Base-by-base conservation (phyloP, 2,797 vertebrate species). In the Mus caroli region DNA sequence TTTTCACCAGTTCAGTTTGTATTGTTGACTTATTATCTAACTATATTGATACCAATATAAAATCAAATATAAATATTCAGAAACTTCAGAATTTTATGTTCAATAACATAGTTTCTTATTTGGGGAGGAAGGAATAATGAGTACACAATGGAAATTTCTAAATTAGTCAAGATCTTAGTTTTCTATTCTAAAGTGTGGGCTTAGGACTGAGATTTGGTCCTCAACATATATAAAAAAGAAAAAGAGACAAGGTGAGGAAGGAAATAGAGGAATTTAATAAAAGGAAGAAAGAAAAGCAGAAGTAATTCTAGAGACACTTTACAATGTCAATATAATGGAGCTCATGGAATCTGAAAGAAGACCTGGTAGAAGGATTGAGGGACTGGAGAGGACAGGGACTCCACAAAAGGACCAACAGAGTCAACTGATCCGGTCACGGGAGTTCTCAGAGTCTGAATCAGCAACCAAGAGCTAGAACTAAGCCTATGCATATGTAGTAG, bases 121-220 rank as follows among this genome's bases (percentile, higher is more conserved):
- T 86, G 50, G 20, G 28, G 54, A 37, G 19, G 3, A 71, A 71
- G 54, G 9, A 50, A 28, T 58, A 84, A 88, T 90, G 67, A 58
- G 0, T 34, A 3, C 10, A 78, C 19, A 89, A 34, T 64, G n/a
- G 76, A 20, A 71, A 87, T 7, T 64, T 89, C 17, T 94, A 92
- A 96, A 87, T 89, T 84, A 94, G 31, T 46, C 34, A 69, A 80
- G 4, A 93, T 69, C 77, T 86, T 76, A 60, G 10, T 82, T 90
- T 92, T 89, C 14, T 89, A 31, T 91, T 83, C 82, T 64, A 94
- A 79, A 58, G 79, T 80, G 40, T 76, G 79, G 10, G 43, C 11
- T 46, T 46, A 46, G 46, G 46, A 46, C 46, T 56, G 43, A 12
- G 8, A 58, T 11, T 56, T 77, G 31, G 76, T 60, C 14, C 11